These are phyloP conservation scores for Andrena cerasifolii DNA, from an alignment of 1,140 invertebrate genomes.

Conservation along the genomic window DNA sequence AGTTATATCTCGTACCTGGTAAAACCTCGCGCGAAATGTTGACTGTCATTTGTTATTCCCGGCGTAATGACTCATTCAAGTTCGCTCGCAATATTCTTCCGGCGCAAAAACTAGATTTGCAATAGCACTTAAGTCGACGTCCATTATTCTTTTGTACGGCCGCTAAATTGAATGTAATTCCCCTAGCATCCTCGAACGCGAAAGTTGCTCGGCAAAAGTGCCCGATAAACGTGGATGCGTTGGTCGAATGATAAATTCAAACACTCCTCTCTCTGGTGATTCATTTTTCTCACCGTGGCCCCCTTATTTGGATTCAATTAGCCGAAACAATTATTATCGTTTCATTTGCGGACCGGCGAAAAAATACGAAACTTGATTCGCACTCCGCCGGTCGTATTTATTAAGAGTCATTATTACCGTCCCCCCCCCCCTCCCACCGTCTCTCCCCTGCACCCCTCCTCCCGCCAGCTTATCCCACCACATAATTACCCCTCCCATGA, in stretches of 20 bases:
- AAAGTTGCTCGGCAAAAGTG: constrained; percentile 41
- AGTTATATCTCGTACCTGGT: background rate
- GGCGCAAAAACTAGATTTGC: background rate
- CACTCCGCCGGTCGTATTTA: constrained; percentile 10
- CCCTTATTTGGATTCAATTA: constrained; percentile 43
- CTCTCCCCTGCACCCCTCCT: no score
- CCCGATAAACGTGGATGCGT: constrained; percentile 48
- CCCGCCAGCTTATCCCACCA: background rate
- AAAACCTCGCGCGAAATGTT: background rate
- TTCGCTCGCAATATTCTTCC: constrained; percentile 9
- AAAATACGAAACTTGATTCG: constrained; percentile 36
- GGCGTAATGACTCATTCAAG: constrained; percentile 5
- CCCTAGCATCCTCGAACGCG: constrained; percentile 24
- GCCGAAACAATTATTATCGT: constrained; percentile 45
- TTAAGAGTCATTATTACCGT: constrained; percentile 24
- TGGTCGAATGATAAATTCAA: constrained; percentile 46
- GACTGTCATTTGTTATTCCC: background rate
- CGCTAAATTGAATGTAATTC: constrained; percentile 48
- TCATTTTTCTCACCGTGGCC: constrained; percentile 26
- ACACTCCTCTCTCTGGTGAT: constrained; percentile 21
- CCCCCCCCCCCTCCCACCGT: background rate
- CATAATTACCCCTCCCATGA: background rate
- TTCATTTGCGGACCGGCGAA: constrained; percentile 9
- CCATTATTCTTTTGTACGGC: constrained; percentile 48
- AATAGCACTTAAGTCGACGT: constrained; percentile 24